These are phyloP conservation scores for Porites divaricata DNA, from an alignment of 92 coral and sea anemone genomes.

Conservation along the genomic window DNA sequence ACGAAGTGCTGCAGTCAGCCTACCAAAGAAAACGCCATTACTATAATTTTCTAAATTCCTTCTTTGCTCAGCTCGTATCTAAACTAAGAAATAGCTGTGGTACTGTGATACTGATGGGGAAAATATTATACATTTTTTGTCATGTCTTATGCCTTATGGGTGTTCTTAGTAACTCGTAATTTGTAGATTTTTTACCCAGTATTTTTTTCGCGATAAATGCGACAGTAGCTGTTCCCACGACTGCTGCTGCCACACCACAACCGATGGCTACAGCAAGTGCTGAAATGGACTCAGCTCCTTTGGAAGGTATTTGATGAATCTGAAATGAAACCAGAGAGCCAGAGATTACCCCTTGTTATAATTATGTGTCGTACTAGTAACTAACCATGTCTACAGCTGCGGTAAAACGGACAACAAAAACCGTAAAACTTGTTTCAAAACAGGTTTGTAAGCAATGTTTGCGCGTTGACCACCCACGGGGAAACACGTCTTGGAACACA, in stretches of 20 bases:
- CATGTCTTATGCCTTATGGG: constrained; percentile 71
- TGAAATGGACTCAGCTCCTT: constrained; percentile 92
- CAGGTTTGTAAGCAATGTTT: no score
- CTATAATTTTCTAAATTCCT: no score
- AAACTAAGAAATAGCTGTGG: neutral
- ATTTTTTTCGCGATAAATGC: constrained; percentile 94
- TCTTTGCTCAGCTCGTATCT: neutral
- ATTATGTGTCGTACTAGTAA: neutral
- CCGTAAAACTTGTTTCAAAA: no score
- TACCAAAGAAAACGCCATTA: neutral
- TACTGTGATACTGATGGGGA: neutral
- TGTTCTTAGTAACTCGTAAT: constrained; percentile 90
- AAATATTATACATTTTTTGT: neutral
- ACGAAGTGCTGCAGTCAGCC: no score
- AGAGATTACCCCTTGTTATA: neutral
- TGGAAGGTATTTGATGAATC: constrained; percentile 78
- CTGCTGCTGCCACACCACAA: constrained; percentile 99
- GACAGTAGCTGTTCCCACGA: constrained; percentile 98
- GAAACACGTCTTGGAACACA: no score
- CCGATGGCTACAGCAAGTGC: constrained; percentile 99
- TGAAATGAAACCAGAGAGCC: constrained; percentile 17
- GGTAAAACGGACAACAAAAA: no score
- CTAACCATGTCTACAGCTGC: neutral
- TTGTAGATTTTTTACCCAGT: constrained; percentile 93
- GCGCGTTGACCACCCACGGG: no score